These are phyloP conservation scores for Subacronicta megacephala DNA, from an alignment of 2,888 invertebrate genomes.

Conservation along the genomic window DNA sequence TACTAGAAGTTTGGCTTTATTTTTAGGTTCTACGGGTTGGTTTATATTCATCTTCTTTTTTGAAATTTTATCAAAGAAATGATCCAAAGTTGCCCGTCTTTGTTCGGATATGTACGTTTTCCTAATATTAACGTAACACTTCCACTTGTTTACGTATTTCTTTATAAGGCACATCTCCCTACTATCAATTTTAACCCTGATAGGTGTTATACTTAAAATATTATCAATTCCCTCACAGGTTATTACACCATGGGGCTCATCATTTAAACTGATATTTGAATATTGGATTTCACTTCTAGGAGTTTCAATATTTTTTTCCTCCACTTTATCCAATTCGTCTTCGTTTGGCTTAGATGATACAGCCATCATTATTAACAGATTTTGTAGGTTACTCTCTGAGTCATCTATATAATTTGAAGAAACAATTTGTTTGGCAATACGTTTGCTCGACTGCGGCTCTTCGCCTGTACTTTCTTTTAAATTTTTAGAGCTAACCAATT, in stretches of 20 bases:
- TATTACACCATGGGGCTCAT: constrained; percentile 12
- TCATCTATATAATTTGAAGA: constrained; percentile 29
- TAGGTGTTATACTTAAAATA: constrained; percentile 70
- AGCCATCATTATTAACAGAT: constrained; percentile 79
- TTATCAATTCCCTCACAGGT: constrained; percentile 54
- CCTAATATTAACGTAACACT: constrained; percentile 65
- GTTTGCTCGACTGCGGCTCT: constrained; percentile 22
- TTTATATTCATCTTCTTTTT: constrained; percentile 71
- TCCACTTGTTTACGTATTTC: constrained; percentile 80
- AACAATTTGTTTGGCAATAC: constrained; percentile 17
- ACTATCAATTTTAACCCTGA: constrained; percentile 65
- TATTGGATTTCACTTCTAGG: constrained; percentile 14
- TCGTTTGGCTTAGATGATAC: constrained; percentile 67
- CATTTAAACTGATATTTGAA: constrained; percentile 11
- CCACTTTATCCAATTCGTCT: constrained; percentile 36
- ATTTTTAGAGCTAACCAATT: constrained; percentile 18
- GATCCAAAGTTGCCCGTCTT: constrained; percentile 73
- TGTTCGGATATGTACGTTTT: constrained; percentile 67
- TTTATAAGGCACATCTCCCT: constrained; percentile 65
- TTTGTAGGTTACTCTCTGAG: constrained; percentile 71
- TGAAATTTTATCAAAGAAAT: constrained; percentile 80
- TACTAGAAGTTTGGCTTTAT: constrained; percentile 70
- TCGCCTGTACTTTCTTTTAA: constrained; percentile 23
- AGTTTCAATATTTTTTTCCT: constrained; percentile 17
- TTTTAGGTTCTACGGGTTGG: constrained; percentile 58